Evolutionary conservation across 2,113 vertebrate species (phyloP).

Genomic region (Ovis aries): ARS-UI_Ramb_v3.0 NC_056072.1:15454001-15454500

Average conservation of each 20-base stretch:
- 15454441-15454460: slow-evolving; percentile 44
- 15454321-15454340: neutral
- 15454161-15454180: neutral
- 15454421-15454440: slow-evolving; percentile 16
- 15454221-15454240: neutral
- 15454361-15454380: slow-evolving; percentile 39
- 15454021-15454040: neutral
- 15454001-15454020: neutral
- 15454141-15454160: slow-evolving; percentile 11
- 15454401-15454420: slow-evolving; percentile 41
- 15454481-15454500: slow-evolving; percentile 27
- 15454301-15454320: slow-evolving; percentile 5
- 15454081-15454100: neutral
- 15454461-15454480: slow-evolving; percentile 46
- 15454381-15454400: slow-evolving; percentile 62
- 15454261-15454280: neutral
- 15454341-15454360: slow-evolving; percentile 45
- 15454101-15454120: neutral
- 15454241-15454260: neutral
- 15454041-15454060: neutral
- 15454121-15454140: neutral
- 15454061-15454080: slow-evolving; percentile 17
- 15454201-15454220: neutral
- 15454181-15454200: neutral
- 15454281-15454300: neutral